Percentiles rank a stretch among this genome's conserved stretches.
Conservation (phyloP, 2,797 vertebrate species). For the Lepilemur septentrionalis region DNA sequence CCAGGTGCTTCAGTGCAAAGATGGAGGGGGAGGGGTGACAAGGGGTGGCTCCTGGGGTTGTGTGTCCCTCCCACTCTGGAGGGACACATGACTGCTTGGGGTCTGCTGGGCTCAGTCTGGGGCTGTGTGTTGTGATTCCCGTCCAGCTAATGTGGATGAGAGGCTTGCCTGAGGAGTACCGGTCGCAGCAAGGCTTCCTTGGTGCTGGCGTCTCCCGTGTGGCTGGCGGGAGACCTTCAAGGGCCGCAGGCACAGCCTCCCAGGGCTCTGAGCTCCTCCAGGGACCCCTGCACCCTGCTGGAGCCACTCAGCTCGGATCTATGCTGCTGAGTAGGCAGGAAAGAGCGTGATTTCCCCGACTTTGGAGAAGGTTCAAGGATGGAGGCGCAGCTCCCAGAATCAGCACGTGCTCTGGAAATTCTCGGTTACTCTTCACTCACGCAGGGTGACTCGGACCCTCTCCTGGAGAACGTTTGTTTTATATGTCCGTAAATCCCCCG, state of each 20-base stretch:
- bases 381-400: not conserved
- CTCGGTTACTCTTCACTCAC: not conserved
- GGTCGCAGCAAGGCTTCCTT: not conserved
- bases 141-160: not conserved
- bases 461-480: not conserved
- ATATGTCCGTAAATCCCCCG: not conserved
- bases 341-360: no score
- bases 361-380: not conserved
- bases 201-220: fast-evolving
- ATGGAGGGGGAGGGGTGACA: not conserved
- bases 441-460: not conserved
- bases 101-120: not conserved
- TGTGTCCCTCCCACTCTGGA: not conserved
- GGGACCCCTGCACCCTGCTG: not conserved
- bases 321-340: not conserved
- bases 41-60: no score
- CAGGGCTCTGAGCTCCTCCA: no score
- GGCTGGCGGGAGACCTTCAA: not conserved
- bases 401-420: not conserved
- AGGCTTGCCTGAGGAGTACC: not conserved
- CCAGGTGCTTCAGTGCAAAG: not conserved
- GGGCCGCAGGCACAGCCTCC: not conserved
- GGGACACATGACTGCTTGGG: not conserved
- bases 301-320: not conserved
- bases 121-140: not conserved